Percentiles rank a stretch among this genome's conserved stretches.
Conservation (phyloP, 2,888 invertebrate genomes). For the Elegia similella region DNA sequence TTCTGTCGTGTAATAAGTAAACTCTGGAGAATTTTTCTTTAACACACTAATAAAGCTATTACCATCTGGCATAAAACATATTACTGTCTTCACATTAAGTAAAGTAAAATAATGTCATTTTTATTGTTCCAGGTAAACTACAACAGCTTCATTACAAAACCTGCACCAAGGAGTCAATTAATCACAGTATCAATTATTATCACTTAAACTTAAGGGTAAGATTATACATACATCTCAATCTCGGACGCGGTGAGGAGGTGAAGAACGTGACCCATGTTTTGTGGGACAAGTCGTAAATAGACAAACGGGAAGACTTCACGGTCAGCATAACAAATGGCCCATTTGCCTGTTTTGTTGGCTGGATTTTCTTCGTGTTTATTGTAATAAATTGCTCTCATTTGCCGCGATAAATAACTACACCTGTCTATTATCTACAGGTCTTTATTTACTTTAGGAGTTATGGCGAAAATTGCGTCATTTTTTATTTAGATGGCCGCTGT, state of each 20-base stretch:
- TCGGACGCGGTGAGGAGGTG: not conserved
- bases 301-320: constrained; percentile 1
- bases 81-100: too few relatives aligned
- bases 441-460: not conserved
- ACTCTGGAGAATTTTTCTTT: too few relatives aligned
- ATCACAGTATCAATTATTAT: too few relatives aligned
- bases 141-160: too few relatives aligned
- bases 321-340: constrained; percentile 11
- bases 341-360: constrained; percentile 8
- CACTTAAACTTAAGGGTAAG: too few relatives aligned
- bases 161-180: too few relatives aligned
- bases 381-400: constrained; percentile 10
- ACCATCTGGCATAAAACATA: too few relatives aligned
- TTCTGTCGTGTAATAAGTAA: too few relatives aligned
- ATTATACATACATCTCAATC: too few relatives aligned
- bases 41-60: too few relatives aligned
- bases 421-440: not conserved
- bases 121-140: not conserved
- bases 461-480: not conserved
- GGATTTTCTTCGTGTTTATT: constrained; percentile 1
- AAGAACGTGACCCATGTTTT: not conserved
- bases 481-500: too few relatives aligned
- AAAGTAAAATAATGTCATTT: not conserved
- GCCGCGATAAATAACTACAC: constrained; percentile 4
- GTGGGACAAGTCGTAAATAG: not conserved